Percentiles rank a stretch among this genome's conserved stretches.
Conservation (phyloP, 1,140 invertebrate genomes). For the Zaprionus vittiger region DNA sequence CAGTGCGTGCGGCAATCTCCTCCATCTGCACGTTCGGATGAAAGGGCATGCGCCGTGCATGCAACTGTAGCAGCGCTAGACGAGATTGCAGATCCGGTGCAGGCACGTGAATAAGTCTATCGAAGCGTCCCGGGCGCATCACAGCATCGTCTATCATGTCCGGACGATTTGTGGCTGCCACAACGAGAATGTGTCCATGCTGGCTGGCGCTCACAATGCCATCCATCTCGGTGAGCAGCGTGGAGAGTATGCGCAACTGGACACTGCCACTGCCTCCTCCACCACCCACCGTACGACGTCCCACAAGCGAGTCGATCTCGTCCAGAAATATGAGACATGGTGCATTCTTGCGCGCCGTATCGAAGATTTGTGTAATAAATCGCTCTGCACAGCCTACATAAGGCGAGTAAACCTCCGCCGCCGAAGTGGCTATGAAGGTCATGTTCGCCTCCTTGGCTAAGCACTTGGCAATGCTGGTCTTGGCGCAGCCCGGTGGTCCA, state of each 20-base stretch:
- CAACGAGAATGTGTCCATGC: slow-evolving; percentile 86
- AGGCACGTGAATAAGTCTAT: slow-evolving; percentile 90
- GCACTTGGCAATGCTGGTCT: slow-evolving; percentile 89
- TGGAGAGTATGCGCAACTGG: slow-evolving; percentile 88
- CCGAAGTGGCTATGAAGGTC: slow-evolving; percentile 87
- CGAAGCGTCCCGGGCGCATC: slow-evolving; percentile 90
- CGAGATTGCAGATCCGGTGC: slow-evolving; percentile 88
- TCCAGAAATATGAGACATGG: slow-evolving; percentile 91
- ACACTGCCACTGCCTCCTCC: slow-evolving; percentile 83
- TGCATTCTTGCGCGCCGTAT: slow-evolving; percentile 87
- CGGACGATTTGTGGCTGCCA: slow-evolving; percentile 91
- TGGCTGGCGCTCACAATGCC: slow-evolving; percentile 85
- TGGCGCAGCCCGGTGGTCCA: slow-evolving; percentile 91
- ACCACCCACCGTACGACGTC: slow-evolving; percentile 84
- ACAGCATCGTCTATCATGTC: slow-evolving; percentile 92
- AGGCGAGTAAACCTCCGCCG: slow-evolving; percentile 89
- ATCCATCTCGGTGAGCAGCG: slow-evolving; percentile 90
- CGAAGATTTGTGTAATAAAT: slow-evolving; percentile 87
- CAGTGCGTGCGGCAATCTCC: slow-evolving; percentile 87
- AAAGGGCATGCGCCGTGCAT: slow-evolving; percentile 87
- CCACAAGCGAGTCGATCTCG: slow-evolving; percentile 89
- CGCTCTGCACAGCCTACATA: slow-evolving; percentile 89
- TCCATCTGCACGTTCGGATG: slow-evolving; percentile 86
- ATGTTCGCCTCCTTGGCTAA: slow-evolving; percentile 87
- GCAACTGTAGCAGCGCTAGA: slow-evolving; percentile 87